Base-by-base conservation (phyloP, 2,888 invertebrate genomes). In the Polydrusus tereticollis region DNA sequence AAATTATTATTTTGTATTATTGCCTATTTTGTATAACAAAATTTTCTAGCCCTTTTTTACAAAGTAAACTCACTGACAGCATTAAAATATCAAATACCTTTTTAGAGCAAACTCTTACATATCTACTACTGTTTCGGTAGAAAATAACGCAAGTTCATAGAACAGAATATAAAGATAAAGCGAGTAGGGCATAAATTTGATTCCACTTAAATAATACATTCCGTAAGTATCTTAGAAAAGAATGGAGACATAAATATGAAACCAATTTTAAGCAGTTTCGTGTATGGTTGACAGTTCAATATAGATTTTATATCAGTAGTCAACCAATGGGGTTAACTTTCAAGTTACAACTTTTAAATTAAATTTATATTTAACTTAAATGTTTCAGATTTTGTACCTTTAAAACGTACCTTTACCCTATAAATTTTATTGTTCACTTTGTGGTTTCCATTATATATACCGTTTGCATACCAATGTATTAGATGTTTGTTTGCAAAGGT, bases 41-140 rank as follows among this genome's bases (percentile, higher is more conserved):
- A n/a, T 45, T 47, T 47, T 50, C 20, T 20, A 29, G 47, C 20
- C 21, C 16, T 47, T 47, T 63, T 50, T 47, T 47, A 26, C 47
- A n/a, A 47, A 29, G 63, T 63, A 47, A 63, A 47, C 63, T 33
- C 33, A 29, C 26, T 33, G 14, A 38, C 5, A 26, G 10, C 41
- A 55, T 23, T 52, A 65, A 55, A 65, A 41, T 65, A 65, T 65
- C 65, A 65, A 33, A 65, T 65, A 65, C 41, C 55, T 65, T 26
- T 38, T 41, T 26, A 55, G 55, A 55, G 65, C 41, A 52, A 65
- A 65, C 38, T 65, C 41, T 50, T 55, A 55, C 41, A 43, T 41
- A n/a, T 55, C 55, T 65, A 41, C 55, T 65, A 26, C 23, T 55
- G 26, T 65, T 55, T 21, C 16, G 47, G 16, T 36, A 23, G 36